phyloP scores from a whole-genome alignment of 2,888 invertebrate genomes.

The Portevinia maculata region DNA sequence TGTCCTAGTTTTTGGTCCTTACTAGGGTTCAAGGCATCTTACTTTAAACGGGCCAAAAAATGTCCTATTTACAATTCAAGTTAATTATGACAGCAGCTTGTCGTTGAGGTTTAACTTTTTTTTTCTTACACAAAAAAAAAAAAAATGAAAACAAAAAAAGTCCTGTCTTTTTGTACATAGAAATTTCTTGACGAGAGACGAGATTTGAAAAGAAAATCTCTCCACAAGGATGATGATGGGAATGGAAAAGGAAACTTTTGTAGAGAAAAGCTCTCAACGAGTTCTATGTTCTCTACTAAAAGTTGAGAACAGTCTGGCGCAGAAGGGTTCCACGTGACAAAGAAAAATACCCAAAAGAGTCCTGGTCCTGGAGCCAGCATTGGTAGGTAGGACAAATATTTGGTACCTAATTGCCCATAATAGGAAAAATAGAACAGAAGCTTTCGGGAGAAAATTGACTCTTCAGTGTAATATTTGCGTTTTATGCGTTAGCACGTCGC shows the following conservation, averaged over 20 bases:
- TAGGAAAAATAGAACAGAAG: slow-evolving; percentile 62
- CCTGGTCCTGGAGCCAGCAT: slow-evolving; percentile 42
- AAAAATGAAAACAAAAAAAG: slow-evolving; percentile 41
- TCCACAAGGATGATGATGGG: neutral
- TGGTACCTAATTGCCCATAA: slow-evolving; percentile 65
- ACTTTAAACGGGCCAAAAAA: slow-evolving; percentile 54
- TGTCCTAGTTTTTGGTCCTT: slow-evolving; percentile 50
- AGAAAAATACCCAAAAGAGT: slow-evolving; percentile 3
- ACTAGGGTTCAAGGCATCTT: slow-evolving; percentile 31
- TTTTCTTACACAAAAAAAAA: slow-evolving; percentile 1
- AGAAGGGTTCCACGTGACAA: slow-evolving; percentile 58
- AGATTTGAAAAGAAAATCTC: slow-evolving; percentile 26
- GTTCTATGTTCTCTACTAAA: slow-evolving; percentile 5
- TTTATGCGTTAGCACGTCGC: slow-evolving; percentile 72
- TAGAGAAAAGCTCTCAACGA: slow-evolving; percentile 27
- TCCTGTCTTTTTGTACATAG: no score
- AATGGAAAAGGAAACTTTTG: neutral
- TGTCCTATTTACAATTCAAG: slow-evolving; percentile 57
- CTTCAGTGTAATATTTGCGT: slow-evolving; percentile 70
- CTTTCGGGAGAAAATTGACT: slow-evolving; percentile 62
- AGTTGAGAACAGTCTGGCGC: slow-evolving; percentile 71
- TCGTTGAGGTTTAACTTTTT: slow-evolving; percentile 8
- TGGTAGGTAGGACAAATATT: slow-evolving; percentile 48
- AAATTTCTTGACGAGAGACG: no score
- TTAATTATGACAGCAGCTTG: slow-evolving; percentile 65